phyloP scores from a whole-genome alignment of 2,113 vertebrate species.

The Cygnus buccinator region DNA sequence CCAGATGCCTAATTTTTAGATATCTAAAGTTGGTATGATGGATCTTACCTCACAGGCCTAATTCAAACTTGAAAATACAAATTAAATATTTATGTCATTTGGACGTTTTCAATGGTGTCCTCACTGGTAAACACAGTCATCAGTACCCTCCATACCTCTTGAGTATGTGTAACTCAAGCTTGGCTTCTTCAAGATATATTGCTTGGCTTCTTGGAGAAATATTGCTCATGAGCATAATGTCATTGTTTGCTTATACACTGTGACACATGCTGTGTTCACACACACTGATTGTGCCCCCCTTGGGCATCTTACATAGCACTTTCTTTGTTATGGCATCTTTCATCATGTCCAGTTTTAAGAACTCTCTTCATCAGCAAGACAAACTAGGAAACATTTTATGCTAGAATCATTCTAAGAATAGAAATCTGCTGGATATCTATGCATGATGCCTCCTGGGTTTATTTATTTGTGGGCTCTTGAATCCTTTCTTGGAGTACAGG shows the following conservation, averaged over 20 bases:
- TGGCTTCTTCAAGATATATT: neutral
- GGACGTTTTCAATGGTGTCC: neutral
- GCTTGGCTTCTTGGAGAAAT: neutral
- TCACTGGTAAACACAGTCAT: neutral
- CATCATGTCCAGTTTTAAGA: slow-evolving; percentile 41
- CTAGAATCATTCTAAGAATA: slow-evolving; percentile 39
- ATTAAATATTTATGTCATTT: neutral
- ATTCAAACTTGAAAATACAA: neutral
- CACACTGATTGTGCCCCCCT: slow-evolving; percentile 3
- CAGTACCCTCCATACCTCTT: neutral
- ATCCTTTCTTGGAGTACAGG: neutral
- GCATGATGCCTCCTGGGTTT: slow-evolving; percentile 21
- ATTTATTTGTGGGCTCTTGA: neutral
- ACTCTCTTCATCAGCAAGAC: slow-evolving; percentile 10
- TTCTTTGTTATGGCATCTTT: slow-evolving; percentile 26
- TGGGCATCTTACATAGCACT: slow-evolving; percentile 20
- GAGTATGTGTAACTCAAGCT: neutral
- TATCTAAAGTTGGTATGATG: neutral
- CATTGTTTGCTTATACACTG: slow-evolving; percentile 33
- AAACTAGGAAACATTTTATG: slow-evolving; percentile 22
- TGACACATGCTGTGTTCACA: slow-evolving; percentile 44
- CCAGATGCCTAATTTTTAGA: neutral
- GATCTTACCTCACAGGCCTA: neutral
- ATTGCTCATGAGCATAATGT: slow-evolving; percentile 29
- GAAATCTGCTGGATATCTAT: neutral